Conservation (phyloP, 1,140 invertebrate species). For the Patella vulgata region DNA sequence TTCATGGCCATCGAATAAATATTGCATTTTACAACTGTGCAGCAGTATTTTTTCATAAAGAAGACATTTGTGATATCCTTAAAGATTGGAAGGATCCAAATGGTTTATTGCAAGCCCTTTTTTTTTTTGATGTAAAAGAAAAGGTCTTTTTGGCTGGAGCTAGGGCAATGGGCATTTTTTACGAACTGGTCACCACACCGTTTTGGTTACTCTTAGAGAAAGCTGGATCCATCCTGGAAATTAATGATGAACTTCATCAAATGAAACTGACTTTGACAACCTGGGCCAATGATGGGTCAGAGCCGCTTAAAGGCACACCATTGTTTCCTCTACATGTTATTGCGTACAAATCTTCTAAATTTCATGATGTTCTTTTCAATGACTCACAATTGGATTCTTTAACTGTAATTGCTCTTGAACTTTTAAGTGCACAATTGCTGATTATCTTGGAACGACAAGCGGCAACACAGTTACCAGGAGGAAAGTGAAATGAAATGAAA, state of each 20-base stretch:
- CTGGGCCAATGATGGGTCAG: slow-evolving; percentile 11
- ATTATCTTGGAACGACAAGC: slow-evolving; percentile 16
- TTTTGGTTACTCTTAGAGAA: slow-evolving; percentile 7
- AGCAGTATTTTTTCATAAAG: slow-evolving; percentile 10
- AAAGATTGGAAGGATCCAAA: slow-evolving; percentile 4
- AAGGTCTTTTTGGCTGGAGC: slow-evolving; percentile 8
- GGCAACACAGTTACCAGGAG: slow-evolving; percentile 10
- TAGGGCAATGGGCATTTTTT: slow-evolving; percentile 5
- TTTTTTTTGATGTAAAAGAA: slow-evolving; percentile 13
- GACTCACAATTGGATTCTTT: slow-evolving; percentile 9
- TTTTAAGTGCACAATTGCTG: slow-evolving; percentile 7
- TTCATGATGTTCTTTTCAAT: not conserved
- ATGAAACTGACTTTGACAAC: not conserved
- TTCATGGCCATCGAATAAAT: slow-evolving; percentile 16
- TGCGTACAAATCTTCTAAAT: not conserved
- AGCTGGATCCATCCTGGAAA: slow-evolving; percentile 7
- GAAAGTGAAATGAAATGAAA: too few species aligned
- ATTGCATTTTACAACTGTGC: slow-evolving; percentile 15
- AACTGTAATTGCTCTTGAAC: slow-evolving; percentile 7
- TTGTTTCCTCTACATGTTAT: slow-evolving; percentile 8
- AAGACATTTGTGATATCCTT: slow-evolving; percentile 6
- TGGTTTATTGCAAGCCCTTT: not conserved
- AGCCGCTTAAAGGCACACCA: not conserved
- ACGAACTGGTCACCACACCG: slow-evolving; percentile 9
- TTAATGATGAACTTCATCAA: slow-evolving; percentile 7